Base-by-base conservation (phyloP, 2,888 invertebrate species). In the Lithophane ornitopus region DNA sequence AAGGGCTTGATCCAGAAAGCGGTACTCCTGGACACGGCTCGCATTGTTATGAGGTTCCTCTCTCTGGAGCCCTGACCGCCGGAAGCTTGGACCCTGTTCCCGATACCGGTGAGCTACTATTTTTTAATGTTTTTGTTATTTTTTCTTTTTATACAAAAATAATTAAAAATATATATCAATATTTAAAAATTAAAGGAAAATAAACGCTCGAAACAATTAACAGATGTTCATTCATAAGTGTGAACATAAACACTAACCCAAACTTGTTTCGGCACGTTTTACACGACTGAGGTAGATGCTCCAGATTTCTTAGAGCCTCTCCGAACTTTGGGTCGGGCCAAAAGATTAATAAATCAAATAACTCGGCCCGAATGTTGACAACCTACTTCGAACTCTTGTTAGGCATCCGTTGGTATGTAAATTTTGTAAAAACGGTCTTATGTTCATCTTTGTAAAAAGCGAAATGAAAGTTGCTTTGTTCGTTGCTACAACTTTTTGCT, bases 311-410 rank as follows among this genome's bases (percentile, higher is more conserved):
- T 76, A 56, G 59, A 41, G 62, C 68, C 34, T 41, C 44, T 6
- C n/a, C 16, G 52, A 74, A 76, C 65, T 73, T 79, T 12, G 65
- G 54, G 28, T 56, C 54, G 62, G 22, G 16, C 54, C 68, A 28
- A 66, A 67, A 76, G 76, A 84, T 85, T 83, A 83, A 72, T 81
- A 87, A 79, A 86, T 83, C 81, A 77, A 83, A 84, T 73, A 84
- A 81, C 66, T 63, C 59, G 9, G 61, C 46, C 59, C 8, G 28
- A 76, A 84, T 70, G 54, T 81, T 77, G 54, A 67, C 70, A 69
- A 54, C 52, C 39, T n/a, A 59, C 66, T 74, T 76, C 28, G 22
- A 16, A 22, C 39, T 26, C 67, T 82, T 77, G 70, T 66, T 73
- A 84, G 46, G 44, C 41, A 66, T 62, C 73, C 19, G 85, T 77